These are phyloP conservation scores for Plumapathes pennacea DNA, from an alignment of 92 coral and sea anemone species.

Conservation along the genomic window DNA sequence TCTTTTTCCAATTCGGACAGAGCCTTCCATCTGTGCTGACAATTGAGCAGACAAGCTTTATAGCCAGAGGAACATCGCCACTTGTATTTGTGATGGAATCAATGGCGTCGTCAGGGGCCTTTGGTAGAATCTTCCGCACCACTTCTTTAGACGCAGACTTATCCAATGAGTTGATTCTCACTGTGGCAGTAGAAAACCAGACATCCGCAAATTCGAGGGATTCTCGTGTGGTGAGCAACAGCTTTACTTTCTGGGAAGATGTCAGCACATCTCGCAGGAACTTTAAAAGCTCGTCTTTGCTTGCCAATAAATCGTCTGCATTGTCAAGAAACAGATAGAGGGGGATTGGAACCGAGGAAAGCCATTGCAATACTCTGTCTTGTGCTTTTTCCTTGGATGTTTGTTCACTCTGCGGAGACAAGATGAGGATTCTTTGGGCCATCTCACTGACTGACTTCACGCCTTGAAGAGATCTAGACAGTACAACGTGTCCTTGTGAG, in stretches of 20 bases:
- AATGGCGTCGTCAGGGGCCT: neutral
- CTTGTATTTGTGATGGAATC: constrained; percentile 1
- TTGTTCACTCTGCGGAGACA: neutral
- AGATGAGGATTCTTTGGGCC: constrained; percentile 6
- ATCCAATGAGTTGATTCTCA: constrained; percentile 20
- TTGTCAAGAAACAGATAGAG: constrained; percentile 28
- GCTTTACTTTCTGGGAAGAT: neutral
- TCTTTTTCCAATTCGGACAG: no score
- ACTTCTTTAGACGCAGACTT: neutral
- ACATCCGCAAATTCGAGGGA: constrained; percentile 8
- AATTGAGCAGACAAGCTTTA: constrained; percentile 12
- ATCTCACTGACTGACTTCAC: constrained; percentile 17
- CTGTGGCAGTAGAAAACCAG: no score
- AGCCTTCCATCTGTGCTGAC: constrained; percentile 2
- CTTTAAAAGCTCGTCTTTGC: constrained; percentile 13
- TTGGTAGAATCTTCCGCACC: constrained; percentile 2
- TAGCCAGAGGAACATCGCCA: constrained; percentile 41
- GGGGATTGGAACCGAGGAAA: neutral
- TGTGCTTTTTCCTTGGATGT: neutral
- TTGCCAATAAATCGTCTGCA: constrained; percentile 23
- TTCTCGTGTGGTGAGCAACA: constrained; percentile 25
- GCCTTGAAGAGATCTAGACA: constrained; percentile 10
- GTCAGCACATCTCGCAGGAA: constrained; percentile 15
- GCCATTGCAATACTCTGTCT: constrained; percentile 11
- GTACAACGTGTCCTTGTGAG: constrained; percentile 12